Evolutionary conservation across 1,140 invertebrate species (phyloP).

Genomic region (Pogonomyrmex californicus): DNA sequence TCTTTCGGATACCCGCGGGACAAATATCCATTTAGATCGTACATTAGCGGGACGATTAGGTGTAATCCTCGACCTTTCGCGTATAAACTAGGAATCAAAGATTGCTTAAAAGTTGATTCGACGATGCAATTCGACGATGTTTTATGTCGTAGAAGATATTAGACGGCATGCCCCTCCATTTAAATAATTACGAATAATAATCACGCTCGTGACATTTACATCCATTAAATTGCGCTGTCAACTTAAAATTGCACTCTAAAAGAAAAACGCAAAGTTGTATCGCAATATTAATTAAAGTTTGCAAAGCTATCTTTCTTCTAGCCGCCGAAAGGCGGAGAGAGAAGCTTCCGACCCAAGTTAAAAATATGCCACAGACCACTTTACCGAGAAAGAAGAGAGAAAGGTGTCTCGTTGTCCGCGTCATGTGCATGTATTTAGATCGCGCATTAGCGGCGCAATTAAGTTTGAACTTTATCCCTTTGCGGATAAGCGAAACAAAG

Average conservation of each 20-base stretch:
- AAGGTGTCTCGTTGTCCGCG: not conserved
- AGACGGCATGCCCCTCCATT: not conserved
- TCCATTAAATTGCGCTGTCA: conserved; percentile 11
- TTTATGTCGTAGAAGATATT: conserved; percentile 8
- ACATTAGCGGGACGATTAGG: conserved; percentile 69
- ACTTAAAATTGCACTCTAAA: conserved; percentile 15
- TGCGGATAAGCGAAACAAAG: conserved; percentile 56
- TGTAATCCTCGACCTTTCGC: conserved; percentile 62
- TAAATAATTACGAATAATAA: conserved; percentile 50
- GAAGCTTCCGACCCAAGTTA: conserved; percentile 5
- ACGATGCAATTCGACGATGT: not conserved
- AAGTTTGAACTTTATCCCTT: conserved; percentile 69
- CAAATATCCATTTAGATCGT: conserved; percentile 69
- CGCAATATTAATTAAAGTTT: conserved; percentile 57
- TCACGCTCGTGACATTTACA: conserved; percentile 35
- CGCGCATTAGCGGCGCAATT: conserved; percentile 28
- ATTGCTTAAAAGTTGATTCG: not conserved
- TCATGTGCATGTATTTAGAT: conserved; percentile 41
- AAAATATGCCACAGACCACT: conserved; percentile 53
- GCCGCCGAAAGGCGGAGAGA: not conserved
- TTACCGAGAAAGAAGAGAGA: not conserved
- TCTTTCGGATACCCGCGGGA: conserved; percentile 56
- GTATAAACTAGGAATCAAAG: conserved; percentile 1
- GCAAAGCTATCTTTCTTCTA: conserved; percentile 7
- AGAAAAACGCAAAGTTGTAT: conserved; percentile 41